Conservation (phyloP, 2,113 vertebrate genomes). For the Lepus americanus region DNA sequence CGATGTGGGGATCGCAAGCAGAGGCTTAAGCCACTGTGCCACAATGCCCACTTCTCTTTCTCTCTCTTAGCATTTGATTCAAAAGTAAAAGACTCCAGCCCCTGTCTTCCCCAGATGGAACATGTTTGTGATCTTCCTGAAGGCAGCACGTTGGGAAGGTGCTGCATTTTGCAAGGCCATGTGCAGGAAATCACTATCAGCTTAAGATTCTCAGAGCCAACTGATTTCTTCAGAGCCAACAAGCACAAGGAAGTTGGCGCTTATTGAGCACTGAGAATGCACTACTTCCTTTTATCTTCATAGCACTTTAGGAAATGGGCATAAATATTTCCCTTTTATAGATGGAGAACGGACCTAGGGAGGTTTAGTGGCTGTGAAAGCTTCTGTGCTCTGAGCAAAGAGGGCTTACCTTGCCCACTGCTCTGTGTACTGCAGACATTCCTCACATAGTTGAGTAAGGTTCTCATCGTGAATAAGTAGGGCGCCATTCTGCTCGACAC, state of each 20-base stretch:
- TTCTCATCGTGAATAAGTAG: constrained; percentile 56
- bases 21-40: too few species aligned
- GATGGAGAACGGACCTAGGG: not conserved
- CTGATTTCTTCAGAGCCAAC: constrained; percentile 17
- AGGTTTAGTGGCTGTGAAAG: constrained; percentile 12
- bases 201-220: not conserved
- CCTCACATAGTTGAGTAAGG: constrained; percentile 51
- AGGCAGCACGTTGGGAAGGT: not conserved
- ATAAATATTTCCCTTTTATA: constrained; percentile 55
- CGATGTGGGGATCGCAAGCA: too few species aligned
- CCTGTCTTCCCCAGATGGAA: not conserved
- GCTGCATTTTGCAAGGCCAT: not conserved
- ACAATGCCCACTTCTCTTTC: too few species aligned
- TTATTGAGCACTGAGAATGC: not conserved
- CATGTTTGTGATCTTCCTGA: not conserved
- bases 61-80: constrained; percentile 2
- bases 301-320: not conserved
- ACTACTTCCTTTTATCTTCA: constrained; percentile 41
- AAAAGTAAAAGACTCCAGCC: not conserved
- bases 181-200: not conserved
- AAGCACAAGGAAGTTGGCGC: not conserved
- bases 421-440: constrained; percentile 51
- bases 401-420: not conserved
- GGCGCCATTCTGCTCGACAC: constrained; percentile 43
- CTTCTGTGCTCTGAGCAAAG: constrained; percentile 31